A percentile compares a stretch with the other conserved stretches of the same genome.
Conservation (phyloP, 2,888 invertebrate genomes). For the Eupsilia transversa region DNA sequence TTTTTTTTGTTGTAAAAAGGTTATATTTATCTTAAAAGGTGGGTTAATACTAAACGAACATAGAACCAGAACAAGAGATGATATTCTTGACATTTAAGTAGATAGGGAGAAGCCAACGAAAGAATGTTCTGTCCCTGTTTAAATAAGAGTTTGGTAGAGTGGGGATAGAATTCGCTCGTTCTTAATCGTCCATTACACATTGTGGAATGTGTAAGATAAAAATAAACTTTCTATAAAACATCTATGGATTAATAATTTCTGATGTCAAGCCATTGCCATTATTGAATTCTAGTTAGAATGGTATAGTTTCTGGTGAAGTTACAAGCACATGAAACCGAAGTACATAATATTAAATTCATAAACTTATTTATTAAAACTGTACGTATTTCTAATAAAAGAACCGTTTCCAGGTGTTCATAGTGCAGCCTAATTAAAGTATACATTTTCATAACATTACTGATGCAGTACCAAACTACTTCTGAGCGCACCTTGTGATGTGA, state of each 20-base stretch:
- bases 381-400: not conserved
- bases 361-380: not conserved
- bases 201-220: too few relatives aligned
- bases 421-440: conserved; percentile 18
- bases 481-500: conserved; percentile 42
- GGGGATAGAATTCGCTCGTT: too few relatives aligned
- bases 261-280: not conserved
- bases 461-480: conserved; percentile 2
- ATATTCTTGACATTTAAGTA: too few relatives aligned
- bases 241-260: not conserved
- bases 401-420: conserved; percentile 8
- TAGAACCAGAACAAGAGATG: too few relatives aligned
- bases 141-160: too few relatives aligned
- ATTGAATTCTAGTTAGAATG: too few relatives aligned
- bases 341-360: not conserved
- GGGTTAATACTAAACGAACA: too few relatives aligned
- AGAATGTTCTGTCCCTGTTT: too few relatives aligned
- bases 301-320: not conserved
- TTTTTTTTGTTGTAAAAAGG: not conserved
- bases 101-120: too few relatives aligned
- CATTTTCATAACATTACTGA: not conserved
- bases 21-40: not conserved
- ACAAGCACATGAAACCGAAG: not conserved
- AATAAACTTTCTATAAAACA: too few relatives aligned
- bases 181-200: too few relatives aligned